A percentile compares a stretch with the other conserved stretches of the same genome.
Evolutionary conservation across 2,888 invertebrate genomes (phyloP).

Genomic region (Calameuta pallipes): DNA sequence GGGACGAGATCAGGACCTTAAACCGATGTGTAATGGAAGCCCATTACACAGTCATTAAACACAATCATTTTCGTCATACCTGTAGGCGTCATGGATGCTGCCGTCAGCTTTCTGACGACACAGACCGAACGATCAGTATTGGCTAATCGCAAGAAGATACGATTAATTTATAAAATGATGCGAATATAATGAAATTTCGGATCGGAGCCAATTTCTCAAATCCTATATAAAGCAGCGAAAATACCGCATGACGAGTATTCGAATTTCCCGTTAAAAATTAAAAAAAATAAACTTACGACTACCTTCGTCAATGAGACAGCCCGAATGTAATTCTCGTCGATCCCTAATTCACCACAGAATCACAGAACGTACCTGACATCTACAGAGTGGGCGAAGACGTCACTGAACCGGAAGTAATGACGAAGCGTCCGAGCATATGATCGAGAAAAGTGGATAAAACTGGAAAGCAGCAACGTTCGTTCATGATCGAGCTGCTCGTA

Average conservation of each 20-base stretch:
- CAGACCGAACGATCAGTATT: slow-evolving; percentile 7
- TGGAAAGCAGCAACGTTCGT: background rate
- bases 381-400: background rate
- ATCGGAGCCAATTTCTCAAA: slow-evolving; percentile 12
- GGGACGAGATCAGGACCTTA: background rate
- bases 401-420: background rate
- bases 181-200: slow-evolving; percentile 25
- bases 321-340: background rate
- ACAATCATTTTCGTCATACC: slow-evolving; percentile 36
- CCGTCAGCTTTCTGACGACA: background rate
- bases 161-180: slow-evolving; percentile 32
- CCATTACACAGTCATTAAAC: slow-evolving; percentile 40
- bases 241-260: background rate
- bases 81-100: slow-evolving; percentile 22
- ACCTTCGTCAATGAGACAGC: background rate
- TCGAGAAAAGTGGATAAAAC: background rate
- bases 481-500: background rate
- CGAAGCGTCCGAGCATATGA: background rate
- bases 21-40: slow-evolving; percentile 21
- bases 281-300: background rate
- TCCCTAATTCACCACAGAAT: background rate
- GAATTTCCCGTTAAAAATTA: background rate
- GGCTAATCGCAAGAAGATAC: slow-evolving; percentile 41
- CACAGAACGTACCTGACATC: background rate
- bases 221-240: background rate